These are phyloP conservation scores for Harmothoe impar DNA, from an alignment of 2,888 invertebrate species.

Conservation along the genomic window DNA sequence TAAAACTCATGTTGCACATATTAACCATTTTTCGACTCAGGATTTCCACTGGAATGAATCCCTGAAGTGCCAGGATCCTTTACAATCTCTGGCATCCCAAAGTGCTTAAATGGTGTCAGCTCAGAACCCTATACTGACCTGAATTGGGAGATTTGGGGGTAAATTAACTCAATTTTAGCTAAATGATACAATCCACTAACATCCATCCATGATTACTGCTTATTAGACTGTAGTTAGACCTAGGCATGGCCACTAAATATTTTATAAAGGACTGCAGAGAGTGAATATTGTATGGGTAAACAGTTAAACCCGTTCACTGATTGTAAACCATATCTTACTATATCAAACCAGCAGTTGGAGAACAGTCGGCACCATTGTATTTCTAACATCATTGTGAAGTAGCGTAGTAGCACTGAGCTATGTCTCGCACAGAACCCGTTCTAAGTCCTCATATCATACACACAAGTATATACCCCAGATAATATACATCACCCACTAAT, in stretches of 20 bases:
- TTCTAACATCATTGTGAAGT: neutral
- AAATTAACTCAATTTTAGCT: neutral
- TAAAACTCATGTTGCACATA: no score
- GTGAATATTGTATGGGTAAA: neutral
- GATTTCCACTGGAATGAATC: no score
- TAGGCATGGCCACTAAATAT: neutral
- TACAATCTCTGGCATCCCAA: no score
- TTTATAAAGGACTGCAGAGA: neutral
- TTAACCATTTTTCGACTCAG: no score
- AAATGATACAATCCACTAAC: neutral
- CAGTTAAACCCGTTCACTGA: neutral
- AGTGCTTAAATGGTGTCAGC: no score
- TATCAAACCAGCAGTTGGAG: conserved; percentile 1
- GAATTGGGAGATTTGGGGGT: neutral
- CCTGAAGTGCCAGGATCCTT: no score
- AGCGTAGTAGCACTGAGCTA: neutral
- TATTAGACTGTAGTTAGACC: neutral
- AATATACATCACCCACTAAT: neutral
- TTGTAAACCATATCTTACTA: neutral
- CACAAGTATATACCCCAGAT: no score
- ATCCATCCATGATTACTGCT: neutral
- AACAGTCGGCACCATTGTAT: conserved; percentile 17
- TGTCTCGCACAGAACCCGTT: neutral
- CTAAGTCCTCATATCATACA: neutral
- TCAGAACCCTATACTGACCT: neutral